Conservation (phyloP, 2,888 invertebrate species). For the Sicus ferrugineus region DNA sequence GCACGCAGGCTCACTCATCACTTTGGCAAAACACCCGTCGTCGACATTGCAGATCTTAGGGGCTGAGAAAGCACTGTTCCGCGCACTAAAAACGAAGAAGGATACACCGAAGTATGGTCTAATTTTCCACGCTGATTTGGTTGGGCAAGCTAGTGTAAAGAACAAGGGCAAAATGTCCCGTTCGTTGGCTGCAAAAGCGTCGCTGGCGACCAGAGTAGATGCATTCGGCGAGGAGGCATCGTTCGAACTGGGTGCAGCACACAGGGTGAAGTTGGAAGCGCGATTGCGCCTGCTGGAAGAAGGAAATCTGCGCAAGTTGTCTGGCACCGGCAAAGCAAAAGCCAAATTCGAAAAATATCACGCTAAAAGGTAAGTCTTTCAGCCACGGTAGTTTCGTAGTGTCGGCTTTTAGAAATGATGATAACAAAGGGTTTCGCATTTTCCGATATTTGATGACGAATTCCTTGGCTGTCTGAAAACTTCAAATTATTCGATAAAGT, state of each 20-base stretch:
- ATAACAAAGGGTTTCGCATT: slow-evolving; percentile 63
- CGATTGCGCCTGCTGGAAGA: slow-evolving; percentile 83
- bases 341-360: slow-evolving; percentile 95
- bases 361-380: slow-evolving; percentile 61
- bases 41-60: slow-evolving; percentile 98
- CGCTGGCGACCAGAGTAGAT: slow-evolving; percentile 89
- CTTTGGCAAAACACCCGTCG: slow-evolving; percentile 96
- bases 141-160: slow-evolving; percentile 87
- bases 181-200: slow-evolving; percentile 96
- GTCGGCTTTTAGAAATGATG: slow-evolving; percentile 60
- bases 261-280: slow-evolving; percentile 87
- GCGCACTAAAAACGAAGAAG: slow-evolving; percentile 95
- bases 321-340: slow-evolving; percentile 88
- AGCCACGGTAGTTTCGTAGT: neutral
- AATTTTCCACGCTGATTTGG: slow-evolving; percentile 94
- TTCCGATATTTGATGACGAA: slow-evolving; percentile 55
- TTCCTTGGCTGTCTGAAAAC: slow-evolving; percentile 60
- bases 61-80: slow-evolving; percentile 96
- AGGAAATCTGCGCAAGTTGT: slow-evolving; percentile 81
- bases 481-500: neutral
- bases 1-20: slow-evolving; percentile 96
- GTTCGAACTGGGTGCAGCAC: slow-evolving; percentile 86
- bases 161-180: slow-evolving; percentile 95
- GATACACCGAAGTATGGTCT: slow-evolving; percentile 99
- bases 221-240: slow-evolving; percentile 91